Conservation (phyloP, 2,797 vertebrate genomes). For the Podargus strigoides region DNA sequence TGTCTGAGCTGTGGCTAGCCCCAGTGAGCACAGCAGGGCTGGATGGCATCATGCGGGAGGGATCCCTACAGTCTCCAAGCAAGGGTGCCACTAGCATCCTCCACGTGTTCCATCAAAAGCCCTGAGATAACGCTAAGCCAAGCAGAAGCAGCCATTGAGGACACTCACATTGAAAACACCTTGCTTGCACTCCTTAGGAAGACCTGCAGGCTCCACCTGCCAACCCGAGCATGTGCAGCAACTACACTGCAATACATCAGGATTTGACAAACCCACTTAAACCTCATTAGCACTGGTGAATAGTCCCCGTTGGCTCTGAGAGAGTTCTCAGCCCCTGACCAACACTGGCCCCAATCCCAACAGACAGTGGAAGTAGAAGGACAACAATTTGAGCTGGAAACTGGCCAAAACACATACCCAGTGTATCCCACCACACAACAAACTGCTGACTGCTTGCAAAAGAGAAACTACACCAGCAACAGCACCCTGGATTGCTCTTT, state of each 20-base stretch:
- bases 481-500: not conserved
- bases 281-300: not conserved
- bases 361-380: not conserved
- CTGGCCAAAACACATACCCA: not conserved
- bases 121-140: not conserved
- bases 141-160: not conserved
- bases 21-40: rapidly evolving
- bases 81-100: not conserved
- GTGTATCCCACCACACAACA: not conserved
- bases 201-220: not conserved
- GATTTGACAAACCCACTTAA: not conserved
- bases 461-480: not conserved
- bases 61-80: not conserved
- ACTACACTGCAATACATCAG: not conserved
- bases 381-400: not conserved
- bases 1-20: not conserved
- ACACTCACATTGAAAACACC: rapidly evolving
- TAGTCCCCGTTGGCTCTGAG: not conserved
- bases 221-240: not conserved
- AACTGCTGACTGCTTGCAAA: not conserved
- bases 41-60: not conserved
- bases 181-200: not conserved
- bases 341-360: not conserved
- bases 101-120: rapidly evolving
- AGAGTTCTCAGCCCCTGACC: not conserved